Percentiles rank a stretch among this genome's conserved stretches.
phyloP scores from a whole-genome alignment of 2,797 vertebrate genomes.

The Remorina albescens region DNA sequence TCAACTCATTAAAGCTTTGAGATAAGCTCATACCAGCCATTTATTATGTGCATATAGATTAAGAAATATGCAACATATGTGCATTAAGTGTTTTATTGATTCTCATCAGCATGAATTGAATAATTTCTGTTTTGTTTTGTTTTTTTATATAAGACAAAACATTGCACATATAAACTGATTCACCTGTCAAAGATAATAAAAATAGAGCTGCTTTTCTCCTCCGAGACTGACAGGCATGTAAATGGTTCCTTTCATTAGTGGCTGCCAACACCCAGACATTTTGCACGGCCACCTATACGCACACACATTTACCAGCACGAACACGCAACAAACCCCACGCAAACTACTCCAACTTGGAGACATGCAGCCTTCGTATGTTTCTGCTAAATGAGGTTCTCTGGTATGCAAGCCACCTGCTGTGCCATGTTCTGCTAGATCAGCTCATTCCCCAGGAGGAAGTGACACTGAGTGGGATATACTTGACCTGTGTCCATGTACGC shows the following conservation, averaged over 20 bases:
- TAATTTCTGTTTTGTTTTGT: too few relatives aligned
- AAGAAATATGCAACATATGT: neutral
- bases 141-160: neutral
- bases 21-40: neutral
- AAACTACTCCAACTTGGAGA: constrained; percentile 24
- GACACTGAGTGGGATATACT: constrained; percentile 67
- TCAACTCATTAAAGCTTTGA: neutral
- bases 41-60: neutral
- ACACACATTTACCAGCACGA: neutral
- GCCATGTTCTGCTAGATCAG: constrained; percentile 55
- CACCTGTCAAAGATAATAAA: neutral
- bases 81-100: neutral
- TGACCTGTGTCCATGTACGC: constrained; percentile 71
- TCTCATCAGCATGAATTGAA: neutral
- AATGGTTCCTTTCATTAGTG: constrained; percentile 10
- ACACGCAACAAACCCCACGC: constrained; percentile 19
- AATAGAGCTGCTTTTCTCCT: constrained; percentile 17
- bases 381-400: constrained; percentile 61
- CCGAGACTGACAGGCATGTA: constrained; percentile 30
- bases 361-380: constrained; percentile 36
- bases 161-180: neutral
- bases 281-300: constrained; percentile 27
- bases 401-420: constrained; percentile 55
- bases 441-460: constrained; percentile 58
- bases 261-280: constrained; percentile 31